These are phyloP conservation scores for Melanostoma mellinum DNA, from an alignment of 2,888 invertebrate species.

Conservation along the genomic window DNA sequence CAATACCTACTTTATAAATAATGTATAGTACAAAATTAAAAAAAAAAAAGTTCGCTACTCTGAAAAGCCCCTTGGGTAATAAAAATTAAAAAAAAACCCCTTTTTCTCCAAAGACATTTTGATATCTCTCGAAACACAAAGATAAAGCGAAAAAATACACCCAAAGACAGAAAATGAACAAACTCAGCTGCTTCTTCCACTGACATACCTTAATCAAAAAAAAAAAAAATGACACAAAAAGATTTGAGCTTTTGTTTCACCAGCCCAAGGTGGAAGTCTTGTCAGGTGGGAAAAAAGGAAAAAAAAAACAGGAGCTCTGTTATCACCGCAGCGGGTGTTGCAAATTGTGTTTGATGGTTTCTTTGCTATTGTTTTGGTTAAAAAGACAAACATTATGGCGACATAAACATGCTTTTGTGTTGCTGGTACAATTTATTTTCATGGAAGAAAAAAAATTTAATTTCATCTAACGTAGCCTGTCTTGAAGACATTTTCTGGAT, in stretches of 20 bases:
- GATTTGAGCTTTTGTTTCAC: conserved; percentile 61
- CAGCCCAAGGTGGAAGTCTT: conserved; percentile 46
- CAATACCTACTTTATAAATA: not conserved
- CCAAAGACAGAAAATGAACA: conserved; percentile 55
- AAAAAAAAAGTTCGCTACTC: not conserved
- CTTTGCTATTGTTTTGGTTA: conserved; percentile 51
- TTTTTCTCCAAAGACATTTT: conserved; percentile 27
- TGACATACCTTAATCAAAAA: conserved; percentile 73
- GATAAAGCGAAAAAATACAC: conserved; percentile 46
- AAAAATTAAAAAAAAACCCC: conserved; percentile 17
- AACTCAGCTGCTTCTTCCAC: conserved; percentile 37
- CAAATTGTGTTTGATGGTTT: conserved; percentile 54
- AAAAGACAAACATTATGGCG: conserved; percentile 58
- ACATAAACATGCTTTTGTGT: conserved; percentile 31
- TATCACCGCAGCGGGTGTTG: conserved; percentile 7
- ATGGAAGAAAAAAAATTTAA: conserved; percentile 31
- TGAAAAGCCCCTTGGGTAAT: conserved; percentile 6
- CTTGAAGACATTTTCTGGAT: conserved; percentile 36
- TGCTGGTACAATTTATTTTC: conserved; percentile 15
- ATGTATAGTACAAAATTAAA: conserved; percentile 18
- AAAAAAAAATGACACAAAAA: conserved; percentile 69
- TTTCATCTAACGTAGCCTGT: conserved; percentile 58
- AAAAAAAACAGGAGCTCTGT: not conserved
- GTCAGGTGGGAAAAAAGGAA: not conserved
- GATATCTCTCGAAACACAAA: conserved; percentile 32